phyloP scores from a whole-genome alignment of 2,888 invertebrate species.

The Dicroscelio sp. region DNA sequence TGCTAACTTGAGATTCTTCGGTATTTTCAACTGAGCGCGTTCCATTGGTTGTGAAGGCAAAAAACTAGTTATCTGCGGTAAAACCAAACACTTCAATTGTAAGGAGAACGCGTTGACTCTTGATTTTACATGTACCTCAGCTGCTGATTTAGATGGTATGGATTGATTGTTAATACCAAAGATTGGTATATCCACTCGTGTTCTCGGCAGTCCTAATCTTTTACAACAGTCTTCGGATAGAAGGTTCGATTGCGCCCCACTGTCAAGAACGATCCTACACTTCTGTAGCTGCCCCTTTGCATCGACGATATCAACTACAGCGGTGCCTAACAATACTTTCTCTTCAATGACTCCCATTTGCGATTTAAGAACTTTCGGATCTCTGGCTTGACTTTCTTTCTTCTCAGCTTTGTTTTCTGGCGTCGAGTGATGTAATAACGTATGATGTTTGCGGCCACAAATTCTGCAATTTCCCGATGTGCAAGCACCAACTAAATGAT shows the following conservation, averaged over 20 bases:
- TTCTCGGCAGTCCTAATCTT: not conserved
- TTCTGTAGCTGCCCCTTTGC: not conserved
- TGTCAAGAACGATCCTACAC: not conserved
- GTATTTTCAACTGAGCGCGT: not conserved
- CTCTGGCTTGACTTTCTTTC: not conserved
- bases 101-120: not conserved
- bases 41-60: not conserved
- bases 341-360: not conserved
- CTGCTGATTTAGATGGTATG: not conserved
- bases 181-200: not conserved
- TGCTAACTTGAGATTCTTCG: not conserved
- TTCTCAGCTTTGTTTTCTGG: not conserved
- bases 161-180: not conserved
- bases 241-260: not conserved
- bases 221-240: not conserved
- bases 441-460: not conserved
- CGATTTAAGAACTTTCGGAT: no score
- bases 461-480: not conserved
- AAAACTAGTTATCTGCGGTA: not conserved
- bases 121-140: not conserved
- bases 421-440: not conserved
- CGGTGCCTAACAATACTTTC: not conserved
- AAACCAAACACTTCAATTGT: not conserved
- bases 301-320: not conserved
- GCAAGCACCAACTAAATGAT: not conserved